Evolutionary conservation across 2,888 invertebrate genomes (phyloP).

Genomic region (Hydropsyche betteni): DNA sequence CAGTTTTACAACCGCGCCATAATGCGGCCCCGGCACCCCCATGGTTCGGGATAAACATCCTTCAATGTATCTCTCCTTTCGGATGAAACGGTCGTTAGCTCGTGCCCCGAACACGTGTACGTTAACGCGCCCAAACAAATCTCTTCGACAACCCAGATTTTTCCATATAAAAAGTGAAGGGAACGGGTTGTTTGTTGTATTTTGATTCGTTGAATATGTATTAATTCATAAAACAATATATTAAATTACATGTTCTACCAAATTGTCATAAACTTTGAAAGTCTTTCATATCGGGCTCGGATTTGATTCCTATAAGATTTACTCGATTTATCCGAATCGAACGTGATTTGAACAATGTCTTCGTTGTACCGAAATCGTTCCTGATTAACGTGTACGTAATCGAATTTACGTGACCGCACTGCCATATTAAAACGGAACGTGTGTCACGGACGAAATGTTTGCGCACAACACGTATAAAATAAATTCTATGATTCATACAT

Average conservation of each 20-base stretch:
- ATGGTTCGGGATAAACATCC: slow-evolving; percentile 27
- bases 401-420: no score
- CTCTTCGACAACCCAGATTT: background rate
- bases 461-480: no score
- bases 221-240: background rate
- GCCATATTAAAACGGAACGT: no score
- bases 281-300: no score
- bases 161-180: background rate
- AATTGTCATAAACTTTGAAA: background rate
- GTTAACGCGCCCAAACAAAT: background rate
- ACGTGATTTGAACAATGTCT: no score
- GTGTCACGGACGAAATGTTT: no score
- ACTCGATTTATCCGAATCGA: no score
- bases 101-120: background rate
- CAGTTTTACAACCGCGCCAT: slow-evolving; percentile 51
- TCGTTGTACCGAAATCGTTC: no score
- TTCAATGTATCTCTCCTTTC: slow-evolving; percentile 33
- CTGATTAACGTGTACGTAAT: no score
- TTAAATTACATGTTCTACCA: background rate
- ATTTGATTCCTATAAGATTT: no score
- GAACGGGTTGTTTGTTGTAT: background rate
- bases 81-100: slow-evolving; percentile 30
- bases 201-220: background rate
- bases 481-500: no score
- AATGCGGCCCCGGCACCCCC: slow-evolving; percentile 40